These are phyloP conservation scores for Dastarcus helophoroides DNA, from an alignment of 2,888 invertebrate genomes.

Conservation along the genomic window DNA sequence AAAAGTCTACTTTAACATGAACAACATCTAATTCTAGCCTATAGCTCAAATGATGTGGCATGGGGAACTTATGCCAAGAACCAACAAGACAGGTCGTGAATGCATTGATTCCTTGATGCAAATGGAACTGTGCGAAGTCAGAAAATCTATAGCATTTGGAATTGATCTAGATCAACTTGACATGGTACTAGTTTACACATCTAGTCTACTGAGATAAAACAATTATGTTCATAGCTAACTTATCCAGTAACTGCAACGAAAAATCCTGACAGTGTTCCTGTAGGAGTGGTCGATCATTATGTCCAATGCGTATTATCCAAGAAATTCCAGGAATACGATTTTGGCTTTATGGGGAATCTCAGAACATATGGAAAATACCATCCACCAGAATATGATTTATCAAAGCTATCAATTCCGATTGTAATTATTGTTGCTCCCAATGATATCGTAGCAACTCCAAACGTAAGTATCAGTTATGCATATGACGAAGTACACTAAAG, in stretches of 20 bases:
- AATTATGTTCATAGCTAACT: slow-evolving; percentile 7
- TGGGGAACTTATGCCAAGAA: slow-evolving; percentile 3
- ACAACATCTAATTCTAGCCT: slow-evolving; percentile 4
- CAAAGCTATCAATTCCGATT: slow-evolving; percentile 7
- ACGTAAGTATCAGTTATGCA: slow-evolving; percentile 4
- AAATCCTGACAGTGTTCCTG: slow-evolving; percentile 7
- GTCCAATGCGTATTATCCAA: slow-evolving; percentile 6
- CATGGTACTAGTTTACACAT: slow-evolving; percentile 2
- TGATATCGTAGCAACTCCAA: slow-evolving; percentile 8
- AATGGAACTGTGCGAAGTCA: slow-evolving; percentile 6
- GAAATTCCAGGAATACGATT: slow-evolving; percentile 8
- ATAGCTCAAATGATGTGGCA: neutral
- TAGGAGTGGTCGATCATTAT: slow-evolving; percentile 8
- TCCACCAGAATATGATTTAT: slow-evolving; percentile 10
- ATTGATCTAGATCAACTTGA: slow-evolving; percentile 2
- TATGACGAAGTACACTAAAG: neutral
- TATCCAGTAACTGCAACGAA: slow-evolving; percentile 8
- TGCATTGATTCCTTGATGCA: slow-evolving; percentile 5
- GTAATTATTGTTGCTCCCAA: slow-evolving; percentile 7
- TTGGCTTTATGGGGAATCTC: slow-evolving; percentile 7
- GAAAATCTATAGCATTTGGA: slow-evolving; percentile 1
- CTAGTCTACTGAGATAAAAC: neutral
- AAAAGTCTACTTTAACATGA: neutral
- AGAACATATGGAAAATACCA: slow-evolving; percentile 3
- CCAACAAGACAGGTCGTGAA: neutral